Conservation (phyloP, 2,113 vertebrate species). For the Proteles cristata region DNA sequence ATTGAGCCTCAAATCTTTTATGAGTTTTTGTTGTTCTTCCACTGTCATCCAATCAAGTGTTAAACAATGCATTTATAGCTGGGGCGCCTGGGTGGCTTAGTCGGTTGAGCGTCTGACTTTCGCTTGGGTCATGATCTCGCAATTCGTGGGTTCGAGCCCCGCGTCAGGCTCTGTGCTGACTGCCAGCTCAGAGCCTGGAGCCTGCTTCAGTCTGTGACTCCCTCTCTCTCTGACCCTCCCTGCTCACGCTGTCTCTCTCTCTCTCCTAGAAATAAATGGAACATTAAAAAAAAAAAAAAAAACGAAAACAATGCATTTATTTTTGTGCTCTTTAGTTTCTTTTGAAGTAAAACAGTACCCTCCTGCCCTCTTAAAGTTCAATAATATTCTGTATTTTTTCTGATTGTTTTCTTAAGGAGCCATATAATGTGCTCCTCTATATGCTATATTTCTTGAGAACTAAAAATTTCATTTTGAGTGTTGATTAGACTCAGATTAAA, state of each 20-base stretch:
- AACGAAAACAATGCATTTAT: neutral
- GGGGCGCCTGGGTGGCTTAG: no score
- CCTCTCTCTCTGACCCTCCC: no score
- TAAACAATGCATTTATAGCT: neutral
- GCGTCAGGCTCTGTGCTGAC: no score
- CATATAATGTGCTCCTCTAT: neutral
- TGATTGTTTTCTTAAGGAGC: neutral
- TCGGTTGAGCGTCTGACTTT: no score
- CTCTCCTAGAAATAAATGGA: no score
- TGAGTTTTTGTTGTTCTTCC: neutral
- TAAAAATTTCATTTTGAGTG: neutral
- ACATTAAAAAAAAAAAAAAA: no score
- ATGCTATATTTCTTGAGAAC: constrained; percentile 14
- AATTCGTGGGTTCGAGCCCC: no score
- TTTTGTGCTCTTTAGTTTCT: neutral
- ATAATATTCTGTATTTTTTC: constrained; percentile 12
- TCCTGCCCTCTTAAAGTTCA: neutral
- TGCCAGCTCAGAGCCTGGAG: no score
- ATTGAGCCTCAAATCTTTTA: neutral
- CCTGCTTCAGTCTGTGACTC: no score
- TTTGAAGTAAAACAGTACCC: neutral
- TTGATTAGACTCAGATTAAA: constrained; percentile 44
- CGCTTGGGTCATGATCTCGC: no score
- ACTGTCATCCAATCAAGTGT: neutral
- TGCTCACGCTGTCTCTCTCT: no score